phyloP scores from a whole-genome alignment of 2,888 invertebrate species.

The Volucella inanis region DNA sequence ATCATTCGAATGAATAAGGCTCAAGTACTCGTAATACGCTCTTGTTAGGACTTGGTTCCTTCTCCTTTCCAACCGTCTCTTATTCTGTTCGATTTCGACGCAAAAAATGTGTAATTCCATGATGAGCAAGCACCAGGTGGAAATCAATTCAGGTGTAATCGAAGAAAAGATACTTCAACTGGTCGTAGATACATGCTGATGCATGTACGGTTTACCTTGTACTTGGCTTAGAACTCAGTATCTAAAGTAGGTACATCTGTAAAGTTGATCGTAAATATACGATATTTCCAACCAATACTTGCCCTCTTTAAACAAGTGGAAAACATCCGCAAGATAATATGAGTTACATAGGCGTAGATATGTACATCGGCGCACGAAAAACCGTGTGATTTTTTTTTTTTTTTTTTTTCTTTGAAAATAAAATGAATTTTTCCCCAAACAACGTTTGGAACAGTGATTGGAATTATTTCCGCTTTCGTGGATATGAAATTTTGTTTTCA shows the following conservation, averaged over 20 bases:
- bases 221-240: background rate
- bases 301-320: background rate
- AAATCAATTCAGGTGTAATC: constrained; percentile 64
- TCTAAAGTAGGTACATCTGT: no score
- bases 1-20: constrained; percentile 34
- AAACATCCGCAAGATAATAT: background rate
- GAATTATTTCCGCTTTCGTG: constrained; percentile 55
- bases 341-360: background rate
- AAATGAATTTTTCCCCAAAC: constrained; percentile 7
- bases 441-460: constrained; percentile 24
- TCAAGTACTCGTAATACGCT: constrained; percentile 66
- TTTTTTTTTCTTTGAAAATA: background rate
- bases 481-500: constrained; percentile 1
- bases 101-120: constrained; percentile 16
- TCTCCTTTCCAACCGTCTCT: constrained; percentile 10
- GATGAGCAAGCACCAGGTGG: constrained; percentile 50
- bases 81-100: constrained; percentile 10
- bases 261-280: background rate
- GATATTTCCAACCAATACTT: background rate
- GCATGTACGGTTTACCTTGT: background rate
- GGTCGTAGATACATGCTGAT: background rate
- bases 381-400: constrained; percentile 17
- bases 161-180: background rate
- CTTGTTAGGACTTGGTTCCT: constrained; percentile 48
- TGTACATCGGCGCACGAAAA: constrained; percentile 20